Base-by-base conservation (phyloP, 2,113 vertebrate species). In the Datnioides undecimradiatus region DNA sequence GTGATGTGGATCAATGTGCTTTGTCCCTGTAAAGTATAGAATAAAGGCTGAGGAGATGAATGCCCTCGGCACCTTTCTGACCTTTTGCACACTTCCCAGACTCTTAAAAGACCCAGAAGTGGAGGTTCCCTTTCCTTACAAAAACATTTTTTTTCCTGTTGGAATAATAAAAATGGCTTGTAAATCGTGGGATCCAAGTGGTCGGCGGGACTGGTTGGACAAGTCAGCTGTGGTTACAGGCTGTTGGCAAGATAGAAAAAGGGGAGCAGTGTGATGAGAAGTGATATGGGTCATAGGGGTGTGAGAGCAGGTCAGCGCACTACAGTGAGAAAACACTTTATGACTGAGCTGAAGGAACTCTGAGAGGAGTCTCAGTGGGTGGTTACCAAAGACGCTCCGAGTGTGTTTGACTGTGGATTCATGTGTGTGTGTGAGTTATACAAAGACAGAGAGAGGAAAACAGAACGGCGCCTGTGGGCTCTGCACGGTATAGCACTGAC, bases 401-500 rank as follows among this genome's bases (percentile, higher is more conserved):
- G 36, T 63, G 25, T 34, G 46, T 49, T 19, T 12, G 25, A 0
- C 54, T 73, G 48, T 6, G 63, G 29, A 38, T 81, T 65, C 21
- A 13, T 82, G 77, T 73, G 67, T 73, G 58, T 64, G 80, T 58
- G 79, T 74, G 83, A 45, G 54, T 55, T 67, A 57, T 19, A 65
- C 63, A 77, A 76, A 49, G 46, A 31, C 38, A 13, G 55, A 68
- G 48, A 29, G 59, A 79, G 49, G 38, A 73, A 82, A 89, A 59
- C 48, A 82, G 49, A 73, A 69, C 0, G 58, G 75, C 41, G 87
- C 87, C 90, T 85, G 80, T 2, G 64, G 80, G 82, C 84, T 90
- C 66, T 27, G 74, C 73, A 69, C 68, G 79, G 57, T 64, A 66
- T 29, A 84, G 69, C 64, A 73, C n/a, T 87, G 83, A 83, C 80